Conservation (phyloP, 2,113 vertebrate genomes). For the Sinocyclocheilus grahami region DNA sequence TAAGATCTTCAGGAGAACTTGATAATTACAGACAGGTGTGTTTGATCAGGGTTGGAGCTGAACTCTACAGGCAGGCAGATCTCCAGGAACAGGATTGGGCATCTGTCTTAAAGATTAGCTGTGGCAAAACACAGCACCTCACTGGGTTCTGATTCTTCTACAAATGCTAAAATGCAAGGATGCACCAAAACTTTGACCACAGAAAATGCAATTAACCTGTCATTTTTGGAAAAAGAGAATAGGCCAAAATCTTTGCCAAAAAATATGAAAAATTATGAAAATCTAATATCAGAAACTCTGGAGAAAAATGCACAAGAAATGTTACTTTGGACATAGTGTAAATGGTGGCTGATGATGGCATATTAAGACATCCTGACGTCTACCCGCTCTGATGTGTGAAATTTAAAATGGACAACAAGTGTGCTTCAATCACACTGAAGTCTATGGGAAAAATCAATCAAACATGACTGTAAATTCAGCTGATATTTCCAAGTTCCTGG, state of each 20-base stretch:
- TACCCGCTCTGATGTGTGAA: background rate
- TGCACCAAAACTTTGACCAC: background rate
- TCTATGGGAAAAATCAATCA: background rate
- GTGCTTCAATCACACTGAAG: background rate
- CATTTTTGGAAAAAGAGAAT: background rate
- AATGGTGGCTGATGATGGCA: background rate
- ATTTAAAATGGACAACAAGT: background rate
- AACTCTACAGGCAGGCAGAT: too few relatives aligned
- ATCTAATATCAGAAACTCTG: background rate
- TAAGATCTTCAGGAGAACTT: too few relatives aligned
- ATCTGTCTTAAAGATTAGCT: background rate
- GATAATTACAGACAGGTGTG: too few relatives aligned
- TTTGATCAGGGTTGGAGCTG: too few relatives aligned
- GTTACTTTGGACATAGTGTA: background rate
- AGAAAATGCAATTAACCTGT: background rate
- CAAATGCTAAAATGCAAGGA: background rate
- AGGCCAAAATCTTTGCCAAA: background rate
- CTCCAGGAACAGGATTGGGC: too few relatives aligned
- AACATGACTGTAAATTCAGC: background rate
- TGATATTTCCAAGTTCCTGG: too few relatives aligned
- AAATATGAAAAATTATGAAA: background rate
- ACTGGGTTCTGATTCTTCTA: background rate
- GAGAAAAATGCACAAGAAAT: background rate
- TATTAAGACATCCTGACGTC: background rate
- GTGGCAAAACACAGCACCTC: background rate